Percentiles rank a stretch among this genome's conserved stretches.
phyloP scores from a whole-genome alignment of 2,888 invertebrate genomes.

The Ectropis crepuscularia region DNA sequence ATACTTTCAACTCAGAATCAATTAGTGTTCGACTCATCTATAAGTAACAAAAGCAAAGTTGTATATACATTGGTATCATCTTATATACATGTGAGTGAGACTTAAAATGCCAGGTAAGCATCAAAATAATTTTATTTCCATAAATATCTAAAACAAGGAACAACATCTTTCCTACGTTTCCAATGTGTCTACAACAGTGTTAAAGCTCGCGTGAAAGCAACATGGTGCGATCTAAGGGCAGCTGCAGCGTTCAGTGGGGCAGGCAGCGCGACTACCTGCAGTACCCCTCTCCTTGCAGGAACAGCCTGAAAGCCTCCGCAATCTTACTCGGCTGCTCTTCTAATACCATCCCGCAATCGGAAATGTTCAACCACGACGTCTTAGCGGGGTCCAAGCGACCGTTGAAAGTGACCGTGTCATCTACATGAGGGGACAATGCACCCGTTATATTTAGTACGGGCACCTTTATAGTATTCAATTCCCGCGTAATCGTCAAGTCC shows the following conservation, averaged over 20 bases:
- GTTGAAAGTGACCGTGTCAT: conserved; percentile 98
- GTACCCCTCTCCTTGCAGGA: conserved; percentile 99
- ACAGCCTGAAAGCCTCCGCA: conserved; percentile 97
- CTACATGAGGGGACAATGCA: conserved; percentile 96
- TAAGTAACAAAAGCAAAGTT: background rate
- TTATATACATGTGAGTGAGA: conserved; percentile 13
- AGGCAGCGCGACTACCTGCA: conserved; percentile 86
- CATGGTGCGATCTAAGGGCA: conserved; percentile 75
- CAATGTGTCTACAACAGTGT: conserved; percentile 78
- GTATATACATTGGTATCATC: background rate
- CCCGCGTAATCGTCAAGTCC: conserved; percentile 92
- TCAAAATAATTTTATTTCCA: conserved; percentile 78
- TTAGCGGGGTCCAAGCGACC: conserved; percentile 97
- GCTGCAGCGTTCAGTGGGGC: conserved; percentile 60
- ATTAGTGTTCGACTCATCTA: too few relatives aligned
- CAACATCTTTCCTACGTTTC: conserved; percentile 75
- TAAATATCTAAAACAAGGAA: conserved; percentile 77
- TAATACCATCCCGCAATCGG: conserved; percentile 98
- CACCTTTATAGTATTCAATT: conserved; percentile 88
- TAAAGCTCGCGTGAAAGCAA: conserved; percentile 83
- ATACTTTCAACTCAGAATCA: too few relatives aligned
- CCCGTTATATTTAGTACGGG: conserved; percentile 98
- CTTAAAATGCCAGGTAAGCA: conserved; percentile 61
- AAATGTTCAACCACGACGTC: conserved; percentile 99
- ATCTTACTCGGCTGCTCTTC: conserved; percentile 99